Evolutionary conservation across 1,140 invertebrate genomes (phyloP), one percentile per base, ranked within the genome.

Genomic region (Caenorhabditis tropicalis): DNA sequence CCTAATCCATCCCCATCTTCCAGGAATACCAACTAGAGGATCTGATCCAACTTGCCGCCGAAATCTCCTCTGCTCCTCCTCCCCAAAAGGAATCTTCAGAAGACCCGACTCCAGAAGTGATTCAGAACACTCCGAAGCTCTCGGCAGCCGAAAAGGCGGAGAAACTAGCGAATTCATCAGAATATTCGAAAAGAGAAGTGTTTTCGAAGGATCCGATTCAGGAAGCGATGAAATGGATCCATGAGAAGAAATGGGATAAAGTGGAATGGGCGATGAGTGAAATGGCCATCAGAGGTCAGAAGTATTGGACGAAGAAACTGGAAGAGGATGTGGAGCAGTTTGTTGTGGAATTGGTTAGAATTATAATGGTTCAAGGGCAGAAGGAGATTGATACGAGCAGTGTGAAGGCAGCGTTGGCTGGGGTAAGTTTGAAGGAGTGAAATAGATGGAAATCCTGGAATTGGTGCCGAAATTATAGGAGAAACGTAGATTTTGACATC

Each of bases 181-280:
- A 84, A 39, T 84, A 80, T 21, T 81, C 60, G 24, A 85, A 74
- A 82, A 39, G 81, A 39, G 48, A 82, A 36, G 48, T 49, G 6
- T 85, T 85, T 36, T 53, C 43, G n/a, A 79, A 79, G 24, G 84
- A 85, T 81, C 80, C 84, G 43, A 74, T 85, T 15, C 82, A 82
- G 33, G 65, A 85, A 33, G 56, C 56, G 6, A 36, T 53, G 4
- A 48, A 79, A 79, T 85, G 84, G 84, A 39, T 85, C 6, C 29
- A 31, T 4, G 27, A 31, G 19, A 29, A 51, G 33, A 39, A 85
- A 53, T 70, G 82, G 53, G 81, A 82, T 5, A 85, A 85, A 27
- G 84, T 85, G 9, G 39, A 46, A 16, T 85, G 84, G 84, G 84
- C 84, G 2, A 12, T 85, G 58, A 70, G 79, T 12, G 84, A 85